Percentiles rank a stretch among this genome's conserved stretches.
Evolutionary conservation across 2,797 vertebrate genomes (phyloP).

Genomic region (Girardinus metallicus): DNA sequence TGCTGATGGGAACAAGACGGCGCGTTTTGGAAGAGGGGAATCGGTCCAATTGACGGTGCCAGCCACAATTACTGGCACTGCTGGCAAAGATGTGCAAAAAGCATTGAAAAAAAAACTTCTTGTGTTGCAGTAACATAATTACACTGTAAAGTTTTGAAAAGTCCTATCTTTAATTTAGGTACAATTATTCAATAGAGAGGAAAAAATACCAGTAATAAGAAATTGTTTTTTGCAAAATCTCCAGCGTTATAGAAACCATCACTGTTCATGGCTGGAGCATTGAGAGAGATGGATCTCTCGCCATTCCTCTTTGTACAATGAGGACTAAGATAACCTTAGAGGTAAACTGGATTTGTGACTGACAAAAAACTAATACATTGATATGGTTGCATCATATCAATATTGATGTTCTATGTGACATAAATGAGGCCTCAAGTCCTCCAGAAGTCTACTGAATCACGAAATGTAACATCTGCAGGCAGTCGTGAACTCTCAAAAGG

Average conservation of each 20-base stretch:
- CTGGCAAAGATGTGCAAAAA: not conserved
- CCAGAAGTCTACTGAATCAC: too few relatives aligned
- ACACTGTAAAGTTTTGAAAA: not conserved
- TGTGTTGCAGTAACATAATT: not conserved
- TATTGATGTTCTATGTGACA: not conserved
- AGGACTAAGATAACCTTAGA: not conserved
- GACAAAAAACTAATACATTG: not conserved
- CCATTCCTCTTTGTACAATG: not conserved
- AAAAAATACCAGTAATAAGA: not conserved
- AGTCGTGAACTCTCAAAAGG: not conserved
- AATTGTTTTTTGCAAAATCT: not conserved
- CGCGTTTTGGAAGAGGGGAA: not conserved
- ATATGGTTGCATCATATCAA: not conserved
- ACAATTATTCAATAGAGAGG: not conserved
- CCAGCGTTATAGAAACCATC: not conserved
- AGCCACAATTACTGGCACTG: not conserved
- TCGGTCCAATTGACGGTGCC: not conserved
- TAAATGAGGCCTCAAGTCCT: not conserved
- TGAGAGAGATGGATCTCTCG: not conserved
- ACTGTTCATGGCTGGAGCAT: not conserved
- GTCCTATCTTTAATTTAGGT: not conserved
- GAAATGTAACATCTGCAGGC: not conserved
- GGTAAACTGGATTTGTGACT: not conserved
- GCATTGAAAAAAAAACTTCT: too few relatives aligned
- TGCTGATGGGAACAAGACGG: not conserved